Percentiles rank a stretch among this genome's conserved stretches.
Evolutionary conservation across 2,888 invertebrate species (phyloP).

Genomic region (Morinoia aosen): DNA sequence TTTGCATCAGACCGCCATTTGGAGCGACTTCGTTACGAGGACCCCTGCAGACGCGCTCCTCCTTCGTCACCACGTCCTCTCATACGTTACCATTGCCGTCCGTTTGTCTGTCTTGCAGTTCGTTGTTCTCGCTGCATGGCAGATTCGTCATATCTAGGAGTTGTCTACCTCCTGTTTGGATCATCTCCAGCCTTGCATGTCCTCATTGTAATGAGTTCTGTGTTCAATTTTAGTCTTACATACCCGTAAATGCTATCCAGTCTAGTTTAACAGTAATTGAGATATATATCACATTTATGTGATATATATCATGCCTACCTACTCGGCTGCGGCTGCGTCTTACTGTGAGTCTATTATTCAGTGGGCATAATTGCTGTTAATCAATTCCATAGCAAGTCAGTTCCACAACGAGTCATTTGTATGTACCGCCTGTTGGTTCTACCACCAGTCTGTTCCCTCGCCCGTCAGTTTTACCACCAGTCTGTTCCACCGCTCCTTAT

Average conservation of each 20-base stretch:
- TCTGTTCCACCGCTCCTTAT: background rate
- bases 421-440: no score
- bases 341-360: background rate
- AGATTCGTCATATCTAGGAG: background rate
- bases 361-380: background rate
- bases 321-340: background rate
- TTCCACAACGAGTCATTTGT: no score
- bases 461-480: no score
- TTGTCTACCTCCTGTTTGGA: background rate
- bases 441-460: no score
- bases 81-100: no score
- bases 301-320: background rate
- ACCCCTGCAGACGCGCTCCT: background rate
- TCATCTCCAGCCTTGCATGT: background rate
- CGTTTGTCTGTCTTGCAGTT: no score
- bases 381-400: no score
- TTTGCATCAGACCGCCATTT: slow-evolving; percentile 2
- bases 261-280: background rate
- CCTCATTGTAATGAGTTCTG: background rate
- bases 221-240: background rate
- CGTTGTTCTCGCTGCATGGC: background rate
- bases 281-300: no score
- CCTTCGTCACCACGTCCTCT: background rate
- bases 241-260: background rate
- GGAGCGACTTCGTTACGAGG: background rate